A percentile compares a stretch with the other conserved stretches of the same genome.
phyloP scores from a whole-genome alignment of 2,888 invertebrate genomes.

The Euspilapteryx auroguttella region DNA sequence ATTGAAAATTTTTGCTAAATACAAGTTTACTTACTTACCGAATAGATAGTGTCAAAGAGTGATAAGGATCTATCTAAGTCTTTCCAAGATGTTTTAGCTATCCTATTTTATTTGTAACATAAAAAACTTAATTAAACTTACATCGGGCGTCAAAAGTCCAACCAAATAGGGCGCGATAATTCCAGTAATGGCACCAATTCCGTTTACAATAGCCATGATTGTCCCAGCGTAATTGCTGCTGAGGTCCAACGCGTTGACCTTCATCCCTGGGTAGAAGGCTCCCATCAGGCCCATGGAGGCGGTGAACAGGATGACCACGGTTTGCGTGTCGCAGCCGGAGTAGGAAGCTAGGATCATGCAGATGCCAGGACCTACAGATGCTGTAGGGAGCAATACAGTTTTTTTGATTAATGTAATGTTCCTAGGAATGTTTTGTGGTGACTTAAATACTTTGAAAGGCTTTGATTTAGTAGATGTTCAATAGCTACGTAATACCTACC shows the following conservation, averaged over 20 bases:
- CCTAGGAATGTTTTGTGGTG: no score
- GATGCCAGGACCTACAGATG: constrained; percentile 68
- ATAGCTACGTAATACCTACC: no score
- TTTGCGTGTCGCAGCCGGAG: constrained; percentile 64
- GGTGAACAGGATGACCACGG: constrained; percentile 65
- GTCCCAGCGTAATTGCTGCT: constrained; percentile 70
- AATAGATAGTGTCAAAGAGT: no score
- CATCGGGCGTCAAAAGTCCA: constrained; percentile 66
- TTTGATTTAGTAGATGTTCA: no score
- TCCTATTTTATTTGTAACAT: neutral
- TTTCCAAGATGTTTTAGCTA: no score
- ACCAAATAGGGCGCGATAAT: constrained; percentile 71
- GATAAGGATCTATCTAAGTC: no score
- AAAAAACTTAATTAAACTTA: constrained; percentile 26
- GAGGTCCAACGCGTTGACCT: constrained; percentile 68
- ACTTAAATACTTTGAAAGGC: no score
- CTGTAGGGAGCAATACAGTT: constrained; percentile 23
- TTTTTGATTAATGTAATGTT: neutral
- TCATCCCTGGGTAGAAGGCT: constrained; percentile 71
- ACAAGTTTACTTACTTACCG: no score
- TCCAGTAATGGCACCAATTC: constrained; percentile 72
- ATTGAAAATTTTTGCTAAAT: no score
- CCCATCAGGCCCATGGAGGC: constrained; percentile 72
- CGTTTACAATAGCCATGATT: constrained; percentile 70
- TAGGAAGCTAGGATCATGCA: constrained; percentile 71